phyloP scores from a whole-genome alignment of 2,797 vertebrate species.

The Glossophaga mutica region DNA sequence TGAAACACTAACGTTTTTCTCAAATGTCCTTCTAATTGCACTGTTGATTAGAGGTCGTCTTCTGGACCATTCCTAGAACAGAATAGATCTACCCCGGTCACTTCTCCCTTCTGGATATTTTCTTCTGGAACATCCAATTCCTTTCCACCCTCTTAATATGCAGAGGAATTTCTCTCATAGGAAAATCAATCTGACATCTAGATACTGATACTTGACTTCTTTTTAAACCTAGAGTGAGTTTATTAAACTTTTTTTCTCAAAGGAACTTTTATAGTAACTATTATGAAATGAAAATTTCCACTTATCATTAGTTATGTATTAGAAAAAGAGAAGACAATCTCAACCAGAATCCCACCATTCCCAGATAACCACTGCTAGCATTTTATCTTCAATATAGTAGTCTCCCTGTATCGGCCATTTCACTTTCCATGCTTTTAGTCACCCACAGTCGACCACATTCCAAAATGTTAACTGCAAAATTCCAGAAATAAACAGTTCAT shows the following conservation, averaged over 20 bases:
- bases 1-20: neutral
- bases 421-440: neutral
- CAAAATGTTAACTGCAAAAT: no score
- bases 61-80: neutral
- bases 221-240: neutral
- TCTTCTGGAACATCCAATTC: neutral
- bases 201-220: neutral
- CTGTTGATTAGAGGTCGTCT: neutral
- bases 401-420: neutral
- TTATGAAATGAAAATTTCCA: neutral
- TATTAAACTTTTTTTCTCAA: neutral
- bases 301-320: neutral
- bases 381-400: neutral
- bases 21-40: neutral
- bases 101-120: neutral
- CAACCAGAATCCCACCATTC: neutral
- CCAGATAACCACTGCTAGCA: neutral
- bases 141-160: neutral
- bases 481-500: neutral
- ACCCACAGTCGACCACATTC: neutral
- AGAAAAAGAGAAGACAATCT: neutral
- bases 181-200: neutral
- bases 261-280: neutral
- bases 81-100: neutral
- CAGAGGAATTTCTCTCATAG: neutral